phyloP scores from a whole-genome alignment of 1,140 invertebrate genomes.

The Streblospio benedicti region DNA sequence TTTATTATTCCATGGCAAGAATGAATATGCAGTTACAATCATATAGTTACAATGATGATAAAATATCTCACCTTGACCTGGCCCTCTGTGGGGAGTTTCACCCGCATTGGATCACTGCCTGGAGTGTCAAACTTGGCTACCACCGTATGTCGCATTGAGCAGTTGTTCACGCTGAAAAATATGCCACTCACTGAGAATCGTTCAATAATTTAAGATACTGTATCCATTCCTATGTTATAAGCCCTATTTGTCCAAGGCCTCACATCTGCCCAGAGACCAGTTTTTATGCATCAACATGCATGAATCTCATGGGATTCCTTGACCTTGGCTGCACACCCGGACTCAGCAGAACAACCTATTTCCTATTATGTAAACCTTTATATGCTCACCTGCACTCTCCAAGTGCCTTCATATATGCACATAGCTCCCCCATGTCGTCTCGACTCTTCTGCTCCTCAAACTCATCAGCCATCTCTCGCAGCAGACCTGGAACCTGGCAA shows the following conservation, averaged over 20 bases:
- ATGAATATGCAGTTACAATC: too few species aligned
- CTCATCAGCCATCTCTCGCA: background rate
- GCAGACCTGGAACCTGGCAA: background rate
- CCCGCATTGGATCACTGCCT: background rate
- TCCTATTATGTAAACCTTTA: too few species aligned
- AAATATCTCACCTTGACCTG: background rate
- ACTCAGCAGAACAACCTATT: too few species aligned
- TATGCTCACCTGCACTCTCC: background rate
- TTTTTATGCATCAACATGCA: too few species aligned
- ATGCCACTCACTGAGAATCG: too few species aligned
- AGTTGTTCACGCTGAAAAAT: background rate
- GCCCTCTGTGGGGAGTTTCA: background rate
- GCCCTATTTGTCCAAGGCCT: too few species aligned
- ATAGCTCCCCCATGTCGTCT: background rate
- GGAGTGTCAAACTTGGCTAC: background rate
- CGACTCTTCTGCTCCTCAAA: background rate
- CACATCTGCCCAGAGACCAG: too few species aligned
- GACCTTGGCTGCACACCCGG: too few species aligned
- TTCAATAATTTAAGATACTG: too few species aligned
- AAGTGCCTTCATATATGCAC: background rate
- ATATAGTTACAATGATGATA: background rate
- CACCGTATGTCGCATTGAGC: background rate
- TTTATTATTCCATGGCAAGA: too few species aligned
- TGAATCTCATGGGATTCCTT: too few species aligned
- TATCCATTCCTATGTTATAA: too few species aligned